Percentiles rank a stretch among this genome's conserved stretches.
phyloP scores from a whole-genome alignment of 2,888 invertebrate genomes.

The Ophion obscuratus region DNA sequence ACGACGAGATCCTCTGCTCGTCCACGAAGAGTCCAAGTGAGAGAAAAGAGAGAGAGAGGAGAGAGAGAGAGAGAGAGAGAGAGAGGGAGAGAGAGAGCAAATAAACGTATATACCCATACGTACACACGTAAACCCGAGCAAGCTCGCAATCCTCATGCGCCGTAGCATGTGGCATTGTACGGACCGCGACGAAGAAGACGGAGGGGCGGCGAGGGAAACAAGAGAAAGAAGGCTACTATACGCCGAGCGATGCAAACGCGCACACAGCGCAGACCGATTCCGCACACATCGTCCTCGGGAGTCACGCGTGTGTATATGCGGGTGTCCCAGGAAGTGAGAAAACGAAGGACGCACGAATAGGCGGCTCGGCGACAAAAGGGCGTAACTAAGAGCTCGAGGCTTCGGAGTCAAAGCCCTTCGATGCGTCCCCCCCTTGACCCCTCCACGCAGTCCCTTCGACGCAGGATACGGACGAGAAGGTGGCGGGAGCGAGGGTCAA shows the following conservation, averaged over 20 bases:
- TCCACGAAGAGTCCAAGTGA: too few species aligned
- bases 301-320: constrained; percentile 17
- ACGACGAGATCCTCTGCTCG: constrained; percentile 21
- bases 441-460: too few species aligned
- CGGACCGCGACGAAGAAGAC: too few species aligned
- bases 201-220: background rate
- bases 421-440: background rate
- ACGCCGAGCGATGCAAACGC: constrained; percentile 15
- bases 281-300: constrained; percentile 6
- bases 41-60: background rate
- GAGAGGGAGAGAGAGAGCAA: background rate
- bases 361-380: constrained; percentile 20
- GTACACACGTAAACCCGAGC: constrained; percentile 7
- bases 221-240: constrained; percentile 4
- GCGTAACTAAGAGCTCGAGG: constrained; percentile 57
- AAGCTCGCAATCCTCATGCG: background rate
- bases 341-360: constrained; percentile 4
- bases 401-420: background rate
- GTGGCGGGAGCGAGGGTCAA: constrained; percentile 64
- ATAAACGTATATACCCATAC: constrained; percentile 50
- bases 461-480: constrained; percentile 30
- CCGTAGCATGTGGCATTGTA: constrained; percentile 21
- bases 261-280: constrained; percentile 5
- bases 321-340: constrained; percentile 44
- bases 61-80: background rate